Base-by-base conservation (phyloP, 1,140 invertebrate genomes). In the Drosophila pallidifrons region DNA sequence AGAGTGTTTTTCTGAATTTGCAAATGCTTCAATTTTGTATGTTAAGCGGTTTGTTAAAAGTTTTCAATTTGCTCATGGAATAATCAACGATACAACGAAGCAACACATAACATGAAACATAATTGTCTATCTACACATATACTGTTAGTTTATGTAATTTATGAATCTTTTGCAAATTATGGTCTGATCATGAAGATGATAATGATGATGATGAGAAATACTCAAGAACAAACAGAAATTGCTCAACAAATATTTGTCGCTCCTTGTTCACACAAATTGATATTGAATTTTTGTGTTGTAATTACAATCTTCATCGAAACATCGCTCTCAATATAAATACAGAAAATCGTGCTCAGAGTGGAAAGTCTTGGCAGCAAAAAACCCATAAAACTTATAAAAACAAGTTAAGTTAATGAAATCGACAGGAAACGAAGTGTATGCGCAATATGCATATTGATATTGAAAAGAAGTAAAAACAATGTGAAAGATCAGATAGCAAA, bases 281-380 rank as follows among this genome's bases (percentile, higher is more conserved):
- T 68, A 67, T 58, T 13, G 43, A 10, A 43, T 54, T 52, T 52
- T 43, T 32, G 20, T 41, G 41, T 16, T 5, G 11, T 55, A 11
- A 49, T 25, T 25, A 28, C 15, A 51, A 51, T 25, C 25, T 28
- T 46, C 41, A 65, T 41, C 57, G 58, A 45, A 15, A 43, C 35
- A 5, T 7, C 43, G 58, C 55, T 57, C 60, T 72, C 49, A 20
- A 45, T 28, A 59, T 5, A 25, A 25, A 25, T 25, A 25, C 20
- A 25, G 20, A 25, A 60, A 65, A 72, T 72, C 69, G 74, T 76
- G 74, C 69, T 16, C 74, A 76, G 59, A 72, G 74, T 72, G 57
- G n/a, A 70, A 45, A 51, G 46, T 67, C n/a, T 59, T 74, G 64
- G 74, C 74, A 43, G 20, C 20, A 25, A 25, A 25, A 51, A 38